Percentiles rank a stretch among this genome's conserved stretches.
phyloP scores from a whole-genome alignment of 2,888 invertebrate genomes.

The Octonoba sinensis region DNA sequence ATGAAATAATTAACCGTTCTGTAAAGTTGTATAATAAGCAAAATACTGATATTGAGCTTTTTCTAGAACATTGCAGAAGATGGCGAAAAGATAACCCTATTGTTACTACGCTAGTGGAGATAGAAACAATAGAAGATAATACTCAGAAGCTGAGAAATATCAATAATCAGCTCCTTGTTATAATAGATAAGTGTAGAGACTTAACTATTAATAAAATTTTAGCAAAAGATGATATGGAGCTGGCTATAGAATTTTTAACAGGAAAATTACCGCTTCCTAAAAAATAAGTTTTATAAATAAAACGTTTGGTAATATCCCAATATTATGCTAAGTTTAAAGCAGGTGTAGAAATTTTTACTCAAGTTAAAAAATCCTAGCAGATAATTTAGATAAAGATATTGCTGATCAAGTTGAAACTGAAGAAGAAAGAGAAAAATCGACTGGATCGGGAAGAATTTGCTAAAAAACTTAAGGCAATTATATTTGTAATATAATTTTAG shows the following conservation, averaged over 20 bases:
- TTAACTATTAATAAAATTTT: constrained; percentile 1
- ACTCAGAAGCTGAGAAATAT: background rate
- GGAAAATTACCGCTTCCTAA: background rate
- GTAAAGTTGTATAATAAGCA: constrained; percentile 1
- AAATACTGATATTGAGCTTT: constrained; percentile 1
- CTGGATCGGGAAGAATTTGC: background rate
- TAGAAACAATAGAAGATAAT: constrained; percentile 1
- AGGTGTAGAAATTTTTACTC: background rate
- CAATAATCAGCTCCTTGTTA: background rate
- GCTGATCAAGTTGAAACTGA: background rate
- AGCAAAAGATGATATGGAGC: constrained; percentile 1
- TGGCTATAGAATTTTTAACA: constrained; percentile 1
- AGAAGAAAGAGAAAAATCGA: background rate
- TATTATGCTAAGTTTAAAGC: background rate
- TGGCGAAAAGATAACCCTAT: background rate
- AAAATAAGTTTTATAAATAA: constrained; percentile 1
- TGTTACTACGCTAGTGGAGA: constrained; percentile 1
- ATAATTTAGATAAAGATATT: constrained; percentile 1
- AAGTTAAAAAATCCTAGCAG: background rate
- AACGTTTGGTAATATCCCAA: background rate
- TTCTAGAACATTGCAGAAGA: background rate
- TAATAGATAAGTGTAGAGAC: background rate
- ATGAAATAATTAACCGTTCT: constrained; percentile 1
- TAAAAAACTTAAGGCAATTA: background rate
- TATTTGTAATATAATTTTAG: constrained; percentile 1